phyloP scores from a whole-genome alignment of 2,113 vertebrate species.

The Prochilodus magdalenae region DNA sequence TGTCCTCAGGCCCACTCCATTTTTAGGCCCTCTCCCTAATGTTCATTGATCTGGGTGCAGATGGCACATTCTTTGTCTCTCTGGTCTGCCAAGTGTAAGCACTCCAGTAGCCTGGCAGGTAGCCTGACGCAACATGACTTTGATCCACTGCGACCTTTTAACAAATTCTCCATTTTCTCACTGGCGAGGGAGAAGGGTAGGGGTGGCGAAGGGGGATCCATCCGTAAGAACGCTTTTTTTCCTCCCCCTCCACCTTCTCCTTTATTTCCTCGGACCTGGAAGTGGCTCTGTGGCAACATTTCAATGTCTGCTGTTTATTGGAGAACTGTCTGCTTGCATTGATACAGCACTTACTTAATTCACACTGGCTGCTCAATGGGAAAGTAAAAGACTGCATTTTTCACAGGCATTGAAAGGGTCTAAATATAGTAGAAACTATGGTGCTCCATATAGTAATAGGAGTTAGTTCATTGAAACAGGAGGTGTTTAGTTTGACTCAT shows the following conservation, averaged over 20 bases:
- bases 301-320: constrained; percentile 64
- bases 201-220: constrained; percentile 42
- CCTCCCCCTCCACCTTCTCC: constrained; percentile 45
- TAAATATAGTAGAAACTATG: constrained; percentile 37
- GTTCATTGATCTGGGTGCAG: constrained; percentile 62
- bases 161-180: constrained; percentile 76
- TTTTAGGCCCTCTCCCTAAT: constrained; percentile 61
- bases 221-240: constrained; percentile 49
- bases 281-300: constrained; percentile 60
- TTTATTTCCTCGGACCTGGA: constrained; percentile 59
- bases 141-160: constrained; percentile 78
- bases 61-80: constrained; percentile 66
- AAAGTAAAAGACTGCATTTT: constrained; percentile 59
- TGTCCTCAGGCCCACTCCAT: constrained; percentile 51
- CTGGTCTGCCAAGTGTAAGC: constrained; percentile 64
- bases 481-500: not conserved
- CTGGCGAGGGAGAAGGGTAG: constrained; percentile 55
- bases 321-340: constrained; percentile 67
- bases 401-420: constrained; percentile 41
- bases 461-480: not conserved
- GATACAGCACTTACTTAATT: constrained; percentile 60
- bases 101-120: constrained; percentile 63
- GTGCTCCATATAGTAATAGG: not conserved
- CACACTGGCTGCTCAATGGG: constrained; percentile 46
- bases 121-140: constrained; percentile 71